A percentile compares a stretch with the other conserved stretches of the same genome.
These are phyloP conservation scores for Macrostomum lignano DNA, from an alignment of 1,140 invertebrate genomes.

Conservation along the genomic window DNA sequence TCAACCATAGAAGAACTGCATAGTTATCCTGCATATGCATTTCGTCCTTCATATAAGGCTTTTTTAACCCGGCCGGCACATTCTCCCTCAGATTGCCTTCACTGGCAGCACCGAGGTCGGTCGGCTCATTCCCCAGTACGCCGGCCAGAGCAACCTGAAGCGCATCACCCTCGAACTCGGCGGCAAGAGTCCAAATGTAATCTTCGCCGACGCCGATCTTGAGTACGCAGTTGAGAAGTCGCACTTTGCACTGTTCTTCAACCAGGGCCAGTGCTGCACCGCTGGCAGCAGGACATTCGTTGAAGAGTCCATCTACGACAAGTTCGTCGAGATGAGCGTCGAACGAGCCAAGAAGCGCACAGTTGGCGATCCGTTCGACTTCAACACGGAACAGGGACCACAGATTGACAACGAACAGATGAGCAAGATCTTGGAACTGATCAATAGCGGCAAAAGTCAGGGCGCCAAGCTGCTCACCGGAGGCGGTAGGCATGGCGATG, in stretches of 20 bases:
- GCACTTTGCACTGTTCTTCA: conserved; percentile 46
- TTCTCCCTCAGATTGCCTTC: conserved; percentile 56
- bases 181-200: conserved; percentile 55
- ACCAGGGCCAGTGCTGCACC: conserved; percentile 65
- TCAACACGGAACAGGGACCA: background rate
- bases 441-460: conserved; percentile 47
- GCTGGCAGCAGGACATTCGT: conserved; percentile 67
- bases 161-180: conserved; percentile 56
- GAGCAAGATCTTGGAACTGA: conserved; percentile 44
- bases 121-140: conserved; percentile 40
- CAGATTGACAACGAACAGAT: conserved; percentile 52
- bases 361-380: conserved; percentile 50
- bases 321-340: conserved; percentile 43
- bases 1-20: too few species aligned
- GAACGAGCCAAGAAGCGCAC: conserved; percentile 38
- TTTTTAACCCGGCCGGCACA: too few species aligned
- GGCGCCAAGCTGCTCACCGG: conserved; percentile 58
- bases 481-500: conserved; percentile 38
- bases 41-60: conserved; percentile 55
- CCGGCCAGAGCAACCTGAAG: conserved; percentile 49
- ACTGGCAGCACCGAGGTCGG: conserved; percentile 60
- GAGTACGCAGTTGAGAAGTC: conserved; percentile 41
- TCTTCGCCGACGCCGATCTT: conserved; percentile 49
- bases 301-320: conserved; percentile 56
- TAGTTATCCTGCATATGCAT: too few species aligned